Percentiles rank a stretch among this genome's conserved stretches.
Conservation (phyloP, 2,113 vertebrate species). For the Rhea americana region DNA sequence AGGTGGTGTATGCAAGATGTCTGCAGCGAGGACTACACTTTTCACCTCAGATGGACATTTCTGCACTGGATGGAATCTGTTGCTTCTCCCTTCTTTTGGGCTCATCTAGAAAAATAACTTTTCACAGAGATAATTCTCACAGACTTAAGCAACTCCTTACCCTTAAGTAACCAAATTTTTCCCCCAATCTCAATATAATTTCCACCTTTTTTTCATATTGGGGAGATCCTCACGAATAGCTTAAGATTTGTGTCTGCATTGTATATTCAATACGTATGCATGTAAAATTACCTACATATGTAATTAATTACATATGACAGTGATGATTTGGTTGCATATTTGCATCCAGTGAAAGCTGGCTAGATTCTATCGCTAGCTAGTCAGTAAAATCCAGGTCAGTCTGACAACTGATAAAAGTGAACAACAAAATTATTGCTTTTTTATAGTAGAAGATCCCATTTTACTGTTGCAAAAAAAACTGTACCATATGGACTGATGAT, state of each 20-base stretch:
- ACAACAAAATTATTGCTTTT: conserved; percentile 77
- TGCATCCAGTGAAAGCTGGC: conserved; percentile 46
- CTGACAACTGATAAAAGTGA: conserved; percentile 34
- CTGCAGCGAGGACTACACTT: background rate
- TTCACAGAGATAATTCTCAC: background rate
- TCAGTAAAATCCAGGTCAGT: conserved; percentile 49
- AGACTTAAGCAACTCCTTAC: background rate
- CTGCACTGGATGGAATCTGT: background rate
- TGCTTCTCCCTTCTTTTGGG: background rate
- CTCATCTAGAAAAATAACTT: background rate
- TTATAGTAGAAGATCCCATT: conserved; percentile 32
- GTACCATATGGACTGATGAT: background rate
- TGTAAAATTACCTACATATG: background rate
- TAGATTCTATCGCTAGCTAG: background rate
- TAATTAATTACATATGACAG: conserved; percentile 4
- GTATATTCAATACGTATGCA: background rate
- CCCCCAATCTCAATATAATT: conserved; percentile 44
- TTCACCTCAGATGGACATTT: fast-evolving
- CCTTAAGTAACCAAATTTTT: background rate
- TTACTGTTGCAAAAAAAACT: conserved; percentile 29
- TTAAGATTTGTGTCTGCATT: background rate
- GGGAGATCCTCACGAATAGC: conserved; percentile 47
- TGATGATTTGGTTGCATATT: conserved; percentile 44
- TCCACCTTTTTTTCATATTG: conserved; percentile 23
- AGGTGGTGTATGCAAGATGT: background rate